phyloP scores from a whole-genome alignment of 64 coral and sea anemone genomes.

The Porites lutea region DNA sequence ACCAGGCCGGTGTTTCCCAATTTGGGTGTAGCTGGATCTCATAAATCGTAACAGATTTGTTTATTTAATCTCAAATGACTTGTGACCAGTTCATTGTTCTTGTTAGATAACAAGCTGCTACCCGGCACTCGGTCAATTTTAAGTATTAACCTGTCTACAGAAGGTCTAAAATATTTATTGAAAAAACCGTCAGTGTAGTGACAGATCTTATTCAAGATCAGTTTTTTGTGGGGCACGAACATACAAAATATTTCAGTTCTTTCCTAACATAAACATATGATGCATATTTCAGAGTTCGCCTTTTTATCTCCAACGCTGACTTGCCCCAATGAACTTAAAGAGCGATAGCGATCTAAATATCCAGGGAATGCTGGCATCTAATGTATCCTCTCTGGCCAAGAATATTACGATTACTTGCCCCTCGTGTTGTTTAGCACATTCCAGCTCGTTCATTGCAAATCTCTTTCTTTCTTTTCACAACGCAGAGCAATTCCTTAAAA shows the following conservation, averaged over 20 bases:
- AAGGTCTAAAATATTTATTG: not conserved
- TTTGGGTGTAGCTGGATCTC: conserved; percentile 9
- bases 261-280: conserved; percentile 30
- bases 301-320: conserved; percentile 22
- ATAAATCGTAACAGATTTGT: conserved; percentile 58
- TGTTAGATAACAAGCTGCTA: not conserved
- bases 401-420: not conserved
- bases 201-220: not conserved
- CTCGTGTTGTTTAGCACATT: not conserved
- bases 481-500: no score
- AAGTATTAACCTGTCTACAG: not conserved
- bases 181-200: not conserved
- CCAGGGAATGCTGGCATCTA: conserved; percentile 34
- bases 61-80: conserved; percentile 49
- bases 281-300: not conserved
- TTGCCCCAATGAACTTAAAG: conserved; percentile 8
- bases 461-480: not conserved
- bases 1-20: not conserved
- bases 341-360: conserved; percentile 37
- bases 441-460: not conserved
- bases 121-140: not conserved
- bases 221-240: not conserved
- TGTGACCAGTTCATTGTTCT: not conserved
- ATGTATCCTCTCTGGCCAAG: not conserved
- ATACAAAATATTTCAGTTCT: no score